phyloP scores from a whole-genome alignment of 2,888 invertebrate species.

The Hartigia nigra region DNA sequence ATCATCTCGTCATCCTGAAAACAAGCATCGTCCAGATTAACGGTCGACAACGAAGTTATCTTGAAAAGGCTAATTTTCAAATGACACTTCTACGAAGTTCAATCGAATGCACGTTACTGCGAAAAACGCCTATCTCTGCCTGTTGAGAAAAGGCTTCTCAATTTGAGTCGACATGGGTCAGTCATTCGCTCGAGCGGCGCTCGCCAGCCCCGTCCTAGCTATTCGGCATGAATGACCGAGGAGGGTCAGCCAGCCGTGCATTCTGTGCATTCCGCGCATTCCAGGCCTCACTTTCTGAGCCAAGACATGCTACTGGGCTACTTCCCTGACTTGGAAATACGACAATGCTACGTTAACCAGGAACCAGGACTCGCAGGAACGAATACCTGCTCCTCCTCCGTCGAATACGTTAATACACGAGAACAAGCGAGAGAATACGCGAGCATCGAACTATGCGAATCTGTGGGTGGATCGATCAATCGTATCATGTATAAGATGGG shows the following conservation, averaged over 20 bases:
- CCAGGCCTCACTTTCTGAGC: constrained; percentile 38
- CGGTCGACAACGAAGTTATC: background rate
- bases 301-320: constrained; percentile 14
- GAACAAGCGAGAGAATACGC: background rate
- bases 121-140: background rate
- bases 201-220: constrained; percentile 21
- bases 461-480: background rate
- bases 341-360: background rate
- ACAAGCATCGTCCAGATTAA: background rate
- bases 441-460: background rate
- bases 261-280: constrained; percentile 45
- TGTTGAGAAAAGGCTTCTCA: background rate
- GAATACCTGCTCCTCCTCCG: background rate
- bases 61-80: background rate
- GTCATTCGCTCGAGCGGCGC: background rate
- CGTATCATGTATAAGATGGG: background rate
- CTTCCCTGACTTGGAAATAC: background rate
- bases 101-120: background rate
- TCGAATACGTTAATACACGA: background rate
- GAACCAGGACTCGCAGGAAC: background rate
- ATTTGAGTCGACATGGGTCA: background rate
- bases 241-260: constrained; percentile 25
- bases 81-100: background rate
- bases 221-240: constrained; percentile 35
- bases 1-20: constrained; percentile 63